Base-by-base conservation (phyloP, 2,888 invertebrate species). In the Nemoura dubitans region DNA sequence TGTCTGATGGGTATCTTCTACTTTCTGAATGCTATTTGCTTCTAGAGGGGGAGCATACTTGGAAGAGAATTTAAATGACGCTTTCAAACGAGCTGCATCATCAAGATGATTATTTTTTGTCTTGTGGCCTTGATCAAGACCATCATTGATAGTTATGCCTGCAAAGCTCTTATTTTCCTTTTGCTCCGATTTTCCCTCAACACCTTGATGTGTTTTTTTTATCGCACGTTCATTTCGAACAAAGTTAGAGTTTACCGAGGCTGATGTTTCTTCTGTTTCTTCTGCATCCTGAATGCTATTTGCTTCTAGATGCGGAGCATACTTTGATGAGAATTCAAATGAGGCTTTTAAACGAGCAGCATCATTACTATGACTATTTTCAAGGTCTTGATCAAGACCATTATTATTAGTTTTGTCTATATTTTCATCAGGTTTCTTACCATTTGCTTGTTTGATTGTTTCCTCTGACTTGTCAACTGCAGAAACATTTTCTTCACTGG, bases 21-120 rank as follows among this genome's bases (percentile, higher is more conserved):
- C 14, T 59, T 59, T 21, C 59, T 59, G 59, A 59, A 59, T 59
- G 59, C 59, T 21, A 3, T 28, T 78, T n/a, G 78, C 10, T 28
- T 78, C 78, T 21, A 28, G 28, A 0, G 28, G 78, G 2, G 27
- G 16, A 78, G 78, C 27, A 27, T 26, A 27, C 78, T 27, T 78
- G 7, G 26, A 27, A 28, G 26, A 78, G n/a, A 28, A 78, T 25
- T 78, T 30, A n/a, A 27, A 81, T 10, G 81, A 81, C 2, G 81
- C 81, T 30, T 81, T 81, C 81, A 81, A 81, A n/a, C 81, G 81
- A 28, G 26, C 30, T n/a, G 81, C 81, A 30, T 81, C 81, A 81
- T 29, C 81, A 6, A 29, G 16, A 30, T 29, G 81, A n/a, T 28
- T 3, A 81, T n/a, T 30, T 25, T 78, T 3, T 28, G 10, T 10